Conservation (phyloP, 2,888 invertebrate species). For the Dasysyrphus tricinctus region DNA sequence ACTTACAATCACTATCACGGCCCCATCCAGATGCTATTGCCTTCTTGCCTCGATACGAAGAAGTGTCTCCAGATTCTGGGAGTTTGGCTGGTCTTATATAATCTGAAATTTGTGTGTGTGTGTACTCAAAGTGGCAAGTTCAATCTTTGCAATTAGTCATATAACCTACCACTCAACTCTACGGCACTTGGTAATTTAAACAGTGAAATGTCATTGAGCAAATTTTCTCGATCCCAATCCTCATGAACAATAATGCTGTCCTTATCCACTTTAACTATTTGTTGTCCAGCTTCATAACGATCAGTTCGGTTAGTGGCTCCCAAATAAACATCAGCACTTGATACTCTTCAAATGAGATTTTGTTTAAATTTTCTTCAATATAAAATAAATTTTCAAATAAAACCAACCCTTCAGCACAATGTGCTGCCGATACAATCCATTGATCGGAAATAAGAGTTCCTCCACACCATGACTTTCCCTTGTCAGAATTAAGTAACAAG, state of each 20-base stretch:
- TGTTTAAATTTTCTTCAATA: background rate
- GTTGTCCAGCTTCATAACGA: slow-evolving; percentile 70
- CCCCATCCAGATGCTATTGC: slow-evolving; percentile 76
- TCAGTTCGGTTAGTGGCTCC: slow-evolving; percentile 78
- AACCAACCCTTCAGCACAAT: slow-evolving; percentile 79
- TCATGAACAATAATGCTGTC: slow-evolving; percentile 81
- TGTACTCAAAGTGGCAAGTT: background rate
- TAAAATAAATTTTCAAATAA: background rate
- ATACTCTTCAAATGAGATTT: slow-evolving; percentile 8
- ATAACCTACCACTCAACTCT: slow-evolving; percentile 79
- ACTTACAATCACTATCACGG: slow-evolving; percentile 68
- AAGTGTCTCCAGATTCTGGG: slow-evolving; percentile 46
- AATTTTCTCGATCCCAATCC: slow-evolving; percentile 78
- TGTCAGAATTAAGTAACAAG: slow-evolving; percentile 75
- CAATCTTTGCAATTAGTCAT: no score
- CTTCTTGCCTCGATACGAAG: slow-evolving; percentile 47
- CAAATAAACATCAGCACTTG: slow-evolving; percentile 76
- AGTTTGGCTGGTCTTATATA: slow-evolving; percentile 63
- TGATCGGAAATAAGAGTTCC: slow-evolving; percentile 80
- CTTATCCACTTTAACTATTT: slow-evolving; percentile 76
- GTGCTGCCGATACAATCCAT: slow-evolving; percentile 81
- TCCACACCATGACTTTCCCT: slow-evolving; percentile 80
- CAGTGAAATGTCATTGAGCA: slow-evolving; percentile 82
- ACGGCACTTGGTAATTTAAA: slow-evolving; percentile 80
- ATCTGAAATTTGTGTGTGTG: slow-evolving; percentile 41